phyloP scores from a whole-genome alignment of 1,140 invertebrate species.

The Bemisia tabaci region DNA sequence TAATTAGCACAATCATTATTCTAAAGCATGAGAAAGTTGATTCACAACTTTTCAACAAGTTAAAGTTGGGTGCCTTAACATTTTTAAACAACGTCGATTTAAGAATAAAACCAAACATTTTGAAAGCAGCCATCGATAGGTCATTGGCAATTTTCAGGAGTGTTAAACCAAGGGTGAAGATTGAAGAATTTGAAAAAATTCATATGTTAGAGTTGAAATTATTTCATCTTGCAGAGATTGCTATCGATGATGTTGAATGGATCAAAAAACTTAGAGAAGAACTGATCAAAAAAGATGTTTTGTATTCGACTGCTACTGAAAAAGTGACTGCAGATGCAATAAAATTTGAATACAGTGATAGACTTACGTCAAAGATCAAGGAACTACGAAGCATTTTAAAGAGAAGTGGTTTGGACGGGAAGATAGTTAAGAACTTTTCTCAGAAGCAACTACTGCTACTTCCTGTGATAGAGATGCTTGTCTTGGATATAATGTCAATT shows the following conservation, averaged over 20 bases:
- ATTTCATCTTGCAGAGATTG: not conserved
- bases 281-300: not conserved
- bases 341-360: not conserved
- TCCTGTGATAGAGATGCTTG: conserved; percentile 7
- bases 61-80: not conserved
- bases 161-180: not conserved
- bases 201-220: not conserved
- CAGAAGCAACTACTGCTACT: conserved; percentile 4
- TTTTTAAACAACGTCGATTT: not conserved
- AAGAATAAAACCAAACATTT: not conserved
- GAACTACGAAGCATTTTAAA: not conserved
- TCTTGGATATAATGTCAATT: conserved; percentile 12
- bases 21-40: not conserved
- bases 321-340: not conserved
- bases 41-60: not conserved
- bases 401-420: not conserved
- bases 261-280: conserved; percentile 5
- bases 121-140: not conserved
- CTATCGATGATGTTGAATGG: not conserved
- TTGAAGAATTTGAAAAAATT: not conserved
- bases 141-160: not conserved
- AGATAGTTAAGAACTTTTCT: not conserved
- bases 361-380: too few species aligned
- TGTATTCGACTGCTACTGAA: not conserved
- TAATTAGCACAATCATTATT: not conserved